These are phyloP conservation scores for Thrips palmi DNA, from an alignment of 1,140 invertebrate species.

Conservation along the genomic window DNA sequence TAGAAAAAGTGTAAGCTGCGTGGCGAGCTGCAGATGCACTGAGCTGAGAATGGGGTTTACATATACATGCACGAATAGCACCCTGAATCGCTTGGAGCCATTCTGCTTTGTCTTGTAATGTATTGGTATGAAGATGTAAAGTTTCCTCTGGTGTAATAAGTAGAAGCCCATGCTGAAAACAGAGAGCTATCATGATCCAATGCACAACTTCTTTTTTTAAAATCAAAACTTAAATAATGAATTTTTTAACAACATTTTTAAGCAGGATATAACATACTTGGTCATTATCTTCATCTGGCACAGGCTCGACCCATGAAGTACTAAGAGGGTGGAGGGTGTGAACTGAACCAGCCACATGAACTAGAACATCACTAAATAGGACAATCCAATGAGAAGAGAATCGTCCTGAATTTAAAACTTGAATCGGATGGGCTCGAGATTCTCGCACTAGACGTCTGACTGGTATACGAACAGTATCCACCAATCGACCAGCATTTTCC, in stretches of 20 bases:
- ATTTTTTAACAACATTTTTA: conserved; percentile 8
- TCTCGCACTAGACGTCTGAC: conserved; percentile 56
- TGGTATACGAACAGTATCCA: conserved; percentile 42
- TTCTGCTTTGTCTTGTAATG: conserved; percentile 49
- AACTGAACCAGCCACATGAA: conserved; percentile 44
- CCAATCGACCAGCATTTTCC: conserved; percentile 44
- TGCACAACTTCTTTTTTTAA: conserved; percentile 12
- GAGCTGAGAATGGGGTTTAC: conserved; percentile 26
- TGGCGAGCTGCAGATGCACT: conserved; percentile 47
- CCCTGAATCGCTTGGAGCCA: conserved; percentile 54
- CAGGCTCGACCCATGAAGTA: conserved; percentile 60
- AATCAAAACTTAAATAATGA: conserved; percentile 5
- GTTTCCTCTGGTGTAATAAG: conserved; percentile 61
- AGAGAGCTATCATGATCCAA: conserved; percentile 26
- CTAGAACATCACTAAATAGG: conserved; percentile 51
- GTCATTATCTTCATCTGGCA: conserved; percentile 30
- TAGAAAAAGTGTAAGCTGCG: conserved; percentile 52
- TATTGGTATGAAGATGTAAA: conserved; percentile 41
- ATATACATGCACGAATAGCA: conserved; percentile 37
- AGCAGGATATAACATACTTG: conserved; percentile 21
- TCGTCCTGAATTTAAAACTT: conserved; percentile 40
- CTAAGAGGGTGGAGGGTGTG: conserved; percentile 42
- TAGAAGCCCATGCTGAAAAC: conserved; percentile 39
- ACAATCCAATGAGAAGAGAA: conserved; percentile 59
- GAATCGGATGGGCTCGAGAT: conserved; percentile 47